phyloP scores from a whole-genome alignment of 2,797 vertebrate genomes.

The Myotis myotis region DNA sequence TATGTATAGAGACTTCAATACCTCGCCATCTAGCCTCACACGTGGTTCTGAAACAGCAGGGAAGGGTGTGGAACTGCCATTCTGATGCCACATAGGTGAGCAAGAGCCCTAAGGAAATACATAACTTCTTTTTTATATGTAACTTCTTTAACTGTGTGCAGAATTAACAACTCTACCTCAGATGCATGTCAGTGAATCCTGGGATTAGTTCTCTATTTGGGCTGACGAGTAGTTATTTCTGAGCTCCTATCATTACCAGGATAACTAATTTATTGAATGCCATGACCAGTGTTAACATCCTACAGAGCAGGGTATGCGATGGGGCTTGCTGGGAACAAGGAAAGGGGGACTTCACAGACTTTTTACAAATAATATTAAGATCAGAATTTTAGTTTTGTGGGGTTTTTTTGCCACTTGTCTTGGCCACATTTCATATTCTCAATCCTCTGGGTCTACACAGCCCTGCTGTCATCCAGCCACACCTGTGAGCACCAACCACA shows the following conservation, averaged over 20 bases:
- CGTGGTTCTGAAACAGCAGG: not conserved
- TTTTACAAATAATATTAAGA: conserved; percentile 17
- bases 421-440: not conserved
- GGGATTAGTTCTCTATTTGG: not conserved
- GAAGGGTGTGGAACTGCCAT: not conserved
- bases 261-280: conserved; percentile 65
- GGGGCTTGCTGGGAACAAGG: conserved; percentile 23
- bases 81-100: not conserved
- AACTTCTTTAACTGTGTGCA: conserved; percentile 12
- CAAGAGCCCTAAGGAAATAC: not conserved
- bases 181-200: conserved; percentile 45
- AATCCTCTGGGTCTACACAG: not conserved
- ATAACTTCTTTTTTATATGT: not conserved
- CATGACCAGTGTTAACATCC: not conserved
- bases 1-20: not conserved
- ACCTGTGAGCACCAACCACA: not conserved
- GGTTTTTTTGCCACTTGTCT: not conserved
- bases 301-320: not conserved
- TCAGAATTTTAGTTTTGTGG: not conserved
- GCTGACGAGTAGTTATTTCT: conserved; percentile 48
- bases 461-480: not conserved
- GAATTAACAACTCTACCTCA: conserved; percentile 19
- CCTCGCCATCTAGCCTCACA: not conserved
- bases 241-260: conserved; percentile 58
- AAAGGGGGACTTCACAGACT: not conserved